Evolutionary conservation across 2,797 vertebrate genomes (phyloP), one percentile per base, ranked within the genome.

Genomic region (Pangasius macronema): DNA sequence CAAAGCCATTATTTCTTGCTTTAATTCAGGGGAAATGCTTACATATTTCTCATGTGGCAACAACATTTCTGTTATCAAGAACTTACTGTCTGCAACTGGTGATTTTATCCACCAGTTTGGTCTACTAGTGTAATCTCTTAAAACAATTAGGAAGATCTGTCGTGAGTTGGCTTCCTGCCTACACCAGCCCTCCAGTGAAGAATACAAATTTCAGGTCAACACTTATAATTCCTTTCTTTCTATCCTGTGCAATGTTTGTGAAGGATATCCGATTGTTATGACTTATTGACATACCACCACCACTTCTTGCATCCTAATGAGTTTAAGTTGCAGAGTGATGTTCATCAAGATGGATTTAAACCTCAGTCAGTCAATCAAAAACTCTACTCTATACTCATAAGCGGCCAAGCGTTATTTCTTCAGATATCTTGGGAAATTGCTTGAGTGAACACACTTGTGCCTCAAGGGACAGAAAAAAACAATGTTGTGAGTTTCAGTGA

Each of bases 91-190:
- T 84, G 88, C 90, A 68, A 87, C 72, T 90, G 88, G 86, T 85
- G 86, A 42, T 42, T 42, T 42, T 42, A 42, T 5, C 42, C 42
- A 42, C 42, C 42, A 6, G 42, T 42, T 42, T 42, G 91, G 87
- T 87, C 91, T 92, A 89, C 86, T 88, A 68, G 70, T 91, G 91
- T 93, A 94, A 94, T 93, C 91, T 87, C 80, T 92, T 93, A 91
- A 93, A 94, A 91, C 89, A 88, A 93, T 94, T 93, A 91, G 89
- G 87, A 93, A 90, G 90, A 89, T 92, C 91, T 92, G 89, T 90
- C 85, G 68, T 55, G 57, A 65, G 63, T 63, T 89, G 85, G 88
- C 59, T 36, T 49, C 11, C 13, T 87, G 87, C 70, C 89, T 89
- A 65, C 49, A 39, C 57, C n/a, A 77, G 49, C 72, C n/a, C 68